phyloP scores from a whole-genome alignment of 2,113 vertebrate genomes.

The Tringa solitaria region DNA sequence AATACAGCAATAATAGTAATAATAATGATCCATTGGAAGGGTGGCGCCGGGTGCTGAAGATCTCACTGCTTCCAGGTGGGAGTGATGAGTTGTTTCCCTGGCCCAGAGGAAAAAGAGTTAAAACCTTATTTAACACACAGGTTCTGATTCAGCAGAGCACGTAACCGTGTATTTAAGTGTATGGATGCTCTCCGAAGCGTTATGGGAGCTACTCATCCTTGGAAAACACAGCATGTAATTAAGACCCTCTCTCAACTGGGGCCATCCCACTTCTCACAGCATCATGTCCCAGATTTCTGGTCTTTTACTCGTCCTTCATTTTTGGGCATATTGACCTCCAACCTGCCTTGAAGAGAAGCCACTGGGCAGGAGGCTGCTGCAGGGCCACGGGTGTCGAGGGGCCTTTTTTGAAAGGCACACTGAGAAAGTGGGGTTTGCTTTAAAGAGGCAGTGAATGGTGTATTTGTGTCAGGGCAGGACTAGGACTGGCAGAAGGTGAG shows the following conservation, averaged over 20 bases:
- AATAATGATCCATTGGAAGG: neutral
- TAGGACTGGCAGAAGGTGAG: neutral
- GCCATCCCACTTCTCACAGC: neutral
- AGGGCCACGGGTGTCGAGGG: fast-evolving
- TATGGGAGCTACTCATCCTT: neutral
- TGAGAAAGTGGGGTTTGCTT: neutral
- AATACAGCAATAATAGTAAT: no score
- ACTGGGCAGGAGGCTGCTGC: neutral
- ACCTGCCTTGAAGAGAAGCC: neutral
- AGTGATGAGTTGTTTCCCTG: neutral
- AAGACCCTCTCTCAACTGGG: neutral
- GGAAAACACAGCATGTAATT: neutral
- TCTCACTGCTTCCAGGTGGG: neutral
- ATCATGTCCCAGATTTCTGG: neutral
- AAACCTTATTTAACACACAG: neutral
- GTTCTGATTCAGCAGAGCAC: neutral
- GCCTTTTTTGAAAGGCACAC: neutral
- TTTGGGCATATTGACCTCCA: fast-evolving
- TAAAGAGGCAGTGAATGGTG: neutral
- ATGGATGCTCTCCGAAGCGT: fast-evolving
- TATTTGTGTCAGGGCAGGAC: neutral
- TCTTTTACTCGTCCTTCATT: fast-evolving
- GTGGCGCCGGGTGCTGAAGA: fast-evolving
- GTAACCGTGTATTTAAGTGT: fast-evolving
- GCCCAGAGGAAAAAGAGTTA: neutral